These are phyloP conservation scores for Arbacia lixula DNA, from an alignment of 53 echinoderm and acorn worm species.

Conservation along the genomic window DNA sequence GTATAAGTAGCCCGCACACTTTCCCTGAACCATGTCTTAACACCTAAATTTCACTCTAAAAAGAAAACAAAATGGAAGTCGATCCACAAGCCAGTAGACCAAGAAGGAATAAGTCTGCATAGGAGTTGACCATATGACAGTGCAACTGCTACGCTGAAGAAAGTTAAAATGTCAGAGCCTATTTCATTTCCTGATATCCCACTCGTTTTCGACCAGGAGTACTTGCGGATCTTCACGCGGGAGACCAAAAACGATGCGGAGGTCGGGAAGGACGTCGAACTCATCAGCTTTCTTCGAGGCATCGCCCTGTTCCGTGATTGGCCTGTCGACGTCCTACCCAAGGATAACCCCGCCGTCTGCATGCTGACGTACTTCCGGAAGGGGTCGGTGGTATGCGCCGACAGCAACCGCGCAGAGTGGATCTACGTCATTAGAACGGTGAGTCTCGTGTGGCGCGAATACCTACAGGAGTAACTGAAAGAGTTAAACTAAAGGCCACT, in stretches of 20 bases:
- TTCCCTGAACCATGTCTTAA: no score
- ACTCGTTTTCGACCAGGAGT: constrained; percentile 61
- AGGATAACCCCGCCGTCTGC: constrained; percentile 73
- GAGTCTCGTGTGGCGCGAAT: constrained; percentile 40
- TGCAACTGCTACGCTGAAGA: no score
- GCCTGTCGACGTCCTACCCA: constrained; percentile 77
- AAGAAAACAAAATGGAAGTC: no score
- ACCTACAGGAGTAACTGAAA: background rate
- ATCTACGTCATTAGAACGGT: constrained; percentile 91
- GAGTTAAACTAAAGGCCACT: background rate
- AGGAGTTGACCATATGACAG: no score
- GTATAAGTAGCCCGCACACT: no score
- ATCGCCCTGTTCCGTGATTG: constrained; percentile 69
- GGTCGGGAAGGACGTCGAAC: constrained; percentile 61
- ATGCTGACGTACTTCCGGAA: constrained; percentile 89
- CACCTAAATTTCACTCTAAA: no score
- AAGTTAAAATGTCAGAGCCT: no score
- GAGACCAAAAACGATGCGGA: background rate
- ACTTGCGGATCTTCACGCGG: constrained; percentile 78
- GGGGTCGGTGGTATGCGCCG: constrained; percentile 79
- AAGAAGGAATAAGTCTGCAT: no score
- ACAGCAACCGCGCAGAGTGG: constrained; percentile 88
- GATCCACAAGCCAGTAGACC: no score
- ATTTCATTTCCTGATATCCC: constrained; percentile 1
- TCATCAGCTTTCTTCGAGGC: constrained; percentile 68